Evolutionary conservation across 2,113 vertebrate species (phyloP).

Genomic region (Calidris pugnax): DNA sequence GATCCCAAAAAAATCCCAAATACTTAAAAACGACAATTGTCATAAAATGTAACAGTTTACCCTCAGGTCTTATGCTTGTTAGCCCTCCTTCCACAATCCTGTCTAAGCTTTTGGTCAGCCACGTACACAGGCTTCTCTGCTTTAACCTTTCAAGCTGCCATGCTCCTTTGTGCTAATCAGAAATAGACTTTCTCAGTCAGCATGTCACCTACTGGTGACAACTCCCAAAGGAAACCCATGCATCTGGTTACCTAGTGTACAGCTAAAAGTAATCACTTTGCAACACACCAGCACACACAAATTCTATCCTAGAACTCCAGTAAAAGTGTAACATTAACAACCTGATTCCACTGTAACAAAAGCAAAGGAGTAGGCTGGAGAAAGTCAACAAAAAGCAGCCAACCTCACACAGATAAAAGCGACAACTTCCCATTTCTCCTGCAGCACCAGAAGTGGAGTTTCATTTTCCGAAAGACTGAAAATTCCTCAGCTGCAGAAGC

Average conservation of each 20-base stretch:
- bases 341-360: not conserved
- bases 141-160: accelerated
- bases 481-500: not conserved
- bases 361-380: not conserved
- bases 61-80: not conserved
- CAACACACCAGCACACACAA: not conserved
- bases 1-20: not conserved
- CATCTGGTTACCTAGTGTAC: accelerated
- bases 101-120: not conserved
- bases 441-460: not conserved
- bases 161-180: not conserved
- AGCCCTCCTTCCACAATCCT: not conserved
- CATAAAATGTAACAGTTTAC: not conserved
- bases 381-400: not conserved
- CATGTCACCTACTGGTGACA: not conserved
- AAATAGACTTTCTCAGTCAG: not conserved
- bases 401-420: not conserved
- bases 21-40: not conserved
- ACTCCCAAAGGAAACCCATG: not conserved
- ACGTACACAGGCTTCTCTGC: not conserved
- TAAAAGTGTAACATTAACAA: accelerated
- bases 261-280: not conserved
- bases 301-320: not conserved
- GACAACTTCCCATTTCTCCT: not conserved
- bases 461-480: not conserved